Evolutionary conservation across 92 coral and sea anemone genomes (phyloP).

Genomic region (Porites cylindrica): DNA sequence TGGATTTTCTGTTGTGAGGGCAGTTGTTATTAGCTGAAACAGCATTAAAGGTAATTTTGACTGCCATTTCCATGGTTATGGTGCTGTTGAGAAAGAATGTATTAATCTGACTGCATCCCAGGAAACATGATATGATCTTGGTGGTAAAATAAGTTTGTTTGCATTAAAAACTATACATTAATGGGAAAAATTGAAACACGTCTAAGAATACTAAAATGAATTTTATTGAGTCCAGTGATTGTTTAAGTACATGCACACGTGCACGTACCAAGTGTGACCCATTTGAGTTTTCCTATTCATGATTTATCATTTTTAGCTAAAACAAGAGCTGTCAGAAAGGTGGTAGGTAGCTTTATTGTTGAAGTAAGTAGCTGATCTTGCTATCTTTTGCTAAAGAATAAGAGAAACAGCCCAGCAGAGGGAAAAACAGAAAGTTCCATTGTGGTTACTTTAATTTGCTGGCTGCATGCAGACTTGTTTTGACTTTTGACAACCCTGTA

Average conservation of each 20-base stretch:
- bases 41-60: background rate
- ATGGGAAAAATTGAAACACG: background rate
- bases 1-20: too few species aligned
- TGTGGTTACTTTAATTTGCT: too few species aligned
- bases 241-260: background rate
- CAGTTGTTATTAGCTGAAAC: background rate
- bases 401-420: too few species aligned
- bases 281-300: too few species aligned
- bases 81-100: slow-evolving; percentile 10
- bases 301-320: too few species aligned
- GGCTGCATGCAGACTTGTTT: too few species aligned
- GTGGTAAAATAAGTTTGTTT: slow-evolving; percentile 1
- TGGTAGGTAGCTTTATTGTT: too few species aligned
- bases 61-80: slow-evolving; percentile 22
- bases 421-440: too few species aligned
- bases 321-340: too few species aligned
- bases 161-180: background rate
- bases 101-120: background rate
- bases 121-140: background rate
- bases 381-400: too few species aligned
- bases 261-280: background rate
- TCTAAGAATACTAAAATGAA: background rate
- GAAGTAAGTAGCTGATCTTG: too few species aligned
- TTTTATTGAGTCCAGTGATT: background rate
- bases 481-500: too few species aligned